Evolutionary conservation across 2,888 invertebrate species (phyloP).

Genomic region (Tricholauxania praeusta): DNA sequence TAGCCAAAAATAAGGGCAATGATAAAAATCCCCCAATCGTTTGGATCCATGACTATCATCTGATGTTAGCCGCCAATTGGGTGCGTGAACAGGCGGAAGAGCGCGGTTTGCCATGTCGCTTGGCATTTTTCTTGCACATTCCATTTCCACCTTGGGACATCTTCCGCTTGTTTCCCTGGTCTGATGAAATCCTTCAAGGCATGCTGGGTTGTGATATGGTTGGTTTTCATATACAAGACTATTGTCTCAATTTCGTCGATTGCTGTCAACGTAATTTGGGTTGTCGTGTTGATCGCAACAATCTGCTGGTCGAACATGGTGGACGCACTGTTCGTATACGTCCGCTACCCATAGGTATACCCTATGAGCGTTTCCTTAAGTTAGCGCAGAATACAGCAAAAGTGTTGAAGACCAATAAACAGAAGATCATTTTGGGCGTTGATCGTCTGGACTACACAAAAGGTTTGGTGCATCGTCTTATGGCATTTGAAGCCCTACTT

Average conservation of each 20-base stretch:
- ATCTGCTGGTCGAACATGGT: constrained; percentile 87
- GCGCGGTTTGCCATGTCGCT: constrained; percentile 79
- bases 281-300: constrained; percentile 89
- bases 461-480: constrained; percentile 85
- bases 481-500: constrained; percentile 84
- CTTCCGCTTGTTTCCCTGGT: constrained; percentile 90
- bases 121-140: constrained; percentile 95
- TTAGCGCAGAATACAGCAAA: constrained; percentile 79
- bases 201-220: constrained; percentile 94
- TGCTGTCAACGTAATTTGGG: constrained; percentile 90
- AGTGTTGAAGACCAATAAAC: constrained; percentile 76
- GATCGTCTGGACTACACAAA: constrained; percentile 93
- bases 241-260: constrained; percentile 91
- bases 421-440: constrained; percentile 87
- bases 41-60: constrained; percentile 95
- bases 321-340: constrained; percentile 86
- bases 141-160: constrained; percentile 97
- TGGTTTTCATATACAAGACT: constrained; percentile 91
- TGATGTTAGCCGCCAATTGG: constrained; percentile 93
- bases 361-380: constrained; percentile 86
- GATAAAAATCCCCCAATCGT: constrained; percentile 76
- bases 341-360: constrained; percentile 90
- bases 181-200: constrained; percentile 93
- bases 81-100: constrained; percentile 88
- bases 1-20: constrained; percentile 66